Evolutionary conservation across 2,888 invertebrate genomes (phyloP).

Genomic region (Blastobasis lacticolella): DNA sequence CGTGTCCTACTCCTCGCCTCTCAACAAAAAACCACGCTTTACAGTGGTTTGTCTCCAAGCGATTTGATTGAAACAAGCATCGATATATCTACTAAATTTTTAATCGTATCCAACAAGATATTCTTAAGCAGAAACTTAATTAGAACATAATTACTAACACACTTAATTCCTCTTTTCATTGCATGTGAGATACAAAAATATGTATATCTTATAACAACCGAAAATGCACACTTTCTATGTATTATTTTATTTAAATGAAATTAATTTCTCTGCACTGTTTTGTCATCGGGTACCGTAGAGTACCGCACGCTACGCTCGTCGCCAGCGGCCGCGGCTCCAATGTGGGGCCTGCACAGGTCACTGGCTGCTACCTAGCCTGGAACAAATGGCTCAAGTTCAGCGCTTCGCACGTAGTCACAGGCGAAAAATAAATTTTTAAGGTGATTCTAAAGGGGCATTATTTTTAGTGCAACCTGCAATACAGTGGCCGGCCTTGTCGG

Average conservation of each 20-base stretch:
- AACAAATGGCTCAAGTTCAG: constrained; percentile 27
- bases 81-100: constrained; percentile 59
- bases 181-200: constrained; percentile 67
- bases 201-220: constrained; percentile 62
- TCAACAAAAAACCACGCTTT: too few relatives aligned
- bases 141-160: constrained; percentile 50
- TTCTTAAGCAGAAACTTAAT: constrained; percentile 64
- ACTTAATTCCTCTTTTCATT: constrained; percentile 45
- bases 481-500: too few relatives aligned
- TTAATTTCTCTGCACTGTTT: constrained; percentile 37
- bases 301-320: constrained; percentile 37
- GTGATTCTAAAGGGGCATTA: too few relatives aligned
- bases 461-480: too few relatives aligned
- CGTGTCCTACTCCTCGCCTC: too few relatives aligned
- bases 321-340: constrained; percentile 41
- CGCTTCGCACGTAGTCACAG: too few relatives aligned
- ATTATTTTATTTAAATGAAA: constrained; percentile 44
- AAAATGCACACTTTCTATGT: constrained; percentile 63
- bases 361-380: constrained; percentile 43
- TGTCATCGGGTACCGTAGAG: constrained; percentile 42
- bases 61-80: not conserved
- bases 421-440: too few relatives aligned
- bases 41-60: too few relatives aligned
- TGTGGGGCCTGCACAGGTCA: constrained; percentile 57
- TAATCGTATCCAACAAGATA: constrained; percentile 69